These are phyloP conservation scores for Cacatua alba DNA, from an alignment of 2,113 vertebrate species.

Conservation along the genomic window DNA sequence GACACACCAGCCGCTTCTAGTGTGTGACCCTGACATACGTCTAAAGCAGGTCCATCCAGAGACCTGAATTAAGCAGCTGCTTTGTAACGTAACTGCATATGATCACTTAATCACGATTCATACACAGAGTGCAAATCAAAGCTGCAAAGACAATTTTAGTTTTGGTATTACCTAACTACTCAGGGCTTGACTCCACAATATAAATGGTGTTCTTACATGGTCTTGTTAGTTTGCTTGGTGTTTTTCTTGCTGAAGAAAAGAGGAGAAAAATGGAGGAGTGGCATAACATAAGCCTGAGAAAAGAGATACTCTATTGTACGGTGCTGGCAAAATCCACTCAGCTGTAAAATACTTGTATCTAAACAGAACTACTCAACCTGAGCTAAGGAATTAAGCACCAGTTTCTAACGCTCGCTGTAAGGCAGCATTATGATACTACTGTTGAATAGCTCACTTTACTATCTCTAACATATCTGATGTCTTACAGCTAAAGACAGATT, in stretches of 20 bases:
- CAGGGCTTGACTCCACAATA: not conserved
- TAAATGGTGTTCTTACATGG: not conserved
- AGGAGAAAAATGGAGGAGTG: not conserved
- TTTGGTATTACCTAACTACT: not conserved
- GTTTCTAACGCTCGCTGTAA: not conserved
- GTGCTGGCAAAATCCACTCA: not conserved
- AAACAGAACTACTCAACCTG: not conserved
- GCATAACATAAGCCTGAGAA: not conserved
- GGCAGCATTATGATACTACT: not conserved
- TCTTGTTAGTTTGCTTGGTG: not conserved
- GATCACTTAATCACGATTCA: not conserved
- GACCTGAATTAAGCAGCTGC: not conserved
- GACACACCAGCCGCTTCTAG: not conserved
- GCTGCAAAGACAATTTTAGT: not conserved
- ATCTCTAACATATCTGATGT: not conserved
- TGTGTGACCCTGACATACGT: fast-evolving
- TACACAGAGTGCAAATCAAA: not conserved
- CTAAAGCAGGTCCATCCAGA: not conserved
- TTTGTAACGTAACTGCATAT: not conserved
- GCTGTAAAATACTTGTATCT: not conserved
- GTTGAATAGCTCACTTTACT: not conserved
- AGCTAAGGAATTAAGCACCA: not conserved
- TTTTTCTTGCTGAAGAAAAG: not conserved
- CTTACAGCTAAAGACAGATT: not conserved
- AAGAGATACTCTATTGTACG: not conserved